Evolutionary conservation across 2,113 vertebrate species (phyloP).

Genomic region (Panthera tigris): DNA sequence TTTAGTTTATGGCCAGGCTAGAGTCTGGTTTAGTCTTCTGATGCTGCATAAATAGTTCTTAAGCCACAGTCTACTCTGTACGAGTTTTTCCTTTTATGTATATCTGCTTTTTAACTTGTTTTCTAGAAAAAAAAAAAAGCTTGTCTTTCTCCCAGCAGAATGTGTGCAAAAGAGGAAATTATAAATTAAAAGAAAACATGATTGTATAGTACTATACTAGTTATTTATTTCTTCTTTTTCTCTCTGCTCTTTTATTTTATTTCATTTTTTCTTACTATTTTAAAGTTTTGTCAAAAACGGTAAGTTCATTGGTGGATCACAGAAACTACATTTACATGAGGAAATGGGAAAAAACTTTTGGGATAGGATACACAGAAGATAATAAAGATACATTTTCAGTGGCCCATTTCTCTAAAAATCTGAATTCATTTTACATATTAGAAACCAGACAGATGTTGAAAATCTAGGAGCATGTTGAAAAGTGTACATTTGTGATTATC

Average conservation of each 20-base stretch:
- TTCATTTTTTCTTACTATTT: slow-evolving; percentile 17
- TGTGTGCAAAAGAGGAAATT: slow-evolving; percentile 83
- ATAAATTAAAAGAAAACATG: slow-evolving; percentile 80
- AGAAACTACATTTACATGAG: slow-evolving; percentile 75
- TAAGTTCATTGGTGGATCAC: slow-evolving; percentile 83
- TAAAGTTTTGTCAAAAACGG: slow-evolving; percentile 63
- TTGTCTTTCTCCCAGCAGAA: slow-evolving; percentile 78
- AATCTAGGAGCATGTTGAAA: slow-evolving; percentile 72
- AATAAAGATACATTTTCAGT: slow-evolving; percentile 62
- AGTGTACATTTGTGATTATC: slow-evolving; percentile 71
- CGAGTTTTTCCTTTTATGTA: slow-evolving; percentile 86
- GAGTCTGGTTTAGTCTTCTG: slow-evolving; percentile 96
- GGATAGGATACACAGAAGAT: slow-evolving; percentile 51
- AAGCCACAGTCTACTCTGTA: slow-evolving; percentile 91
- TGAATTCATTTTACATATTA: slow-evolving; percentile 76
- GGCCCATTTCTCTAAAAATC: slow-evolving; percentile 19
- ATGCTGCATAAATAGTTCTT: slow-evolving; percentile 97
- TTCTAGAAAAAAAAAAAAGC: slow-evolving; percentile 75
- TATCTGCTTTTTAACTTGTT: slow-evolving; percentile 82
- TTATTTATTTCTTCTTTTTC: background rate
- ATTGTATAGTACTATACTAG: slow-evolving; percentile 66
- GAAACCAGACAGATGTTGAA: slow-evolving; percentile 74
- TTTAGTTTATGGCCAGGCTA: slow-evolving; percentile 95
- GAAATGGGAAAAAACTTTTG: slow-evolving; percentile 77
- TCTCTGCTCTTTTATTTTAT: background rate